A percentile compares a stretch with the other conserved stretches of the same genome.
Conservation (phyloP, 2,113 vertebrate species). For the Lagenorhynchus albirostris region DNA sequence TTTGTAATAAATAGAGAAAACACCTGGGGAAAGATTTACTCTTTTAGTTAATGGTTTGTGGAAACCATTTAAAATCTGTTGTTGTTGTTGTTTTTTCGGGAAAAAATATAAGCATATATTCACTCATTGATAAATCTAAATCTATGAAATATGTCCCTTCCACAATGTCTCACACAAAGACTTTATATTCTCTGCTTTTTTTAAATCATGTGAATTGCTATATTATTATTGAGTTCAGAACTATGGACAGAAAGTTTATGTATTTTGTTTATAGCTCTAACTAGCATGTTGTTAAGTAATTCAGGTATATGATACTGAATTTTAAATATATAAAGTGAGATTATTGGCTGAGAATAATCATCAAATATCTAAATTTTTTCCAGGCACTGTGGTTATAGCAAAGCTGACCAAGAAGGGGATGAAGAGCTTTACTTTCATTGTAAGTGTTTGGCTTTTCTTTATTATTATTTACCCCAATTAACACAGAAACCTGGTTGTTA, state of each 20-base stretch:
- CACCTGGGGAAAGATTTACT: not conserved
- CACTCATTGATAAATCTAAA: not conserved
- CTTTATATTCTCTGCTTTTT: slow-evolving; percentile 45
- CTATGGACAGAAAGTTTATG: slow-evolving; percentile 53
- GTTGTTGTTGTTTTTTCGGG: not conserved
- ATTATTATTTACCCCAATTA: slow-evolving; percentile 47
- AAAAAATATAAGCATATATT: not conserved
- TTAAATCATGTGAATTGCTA: not conserved
- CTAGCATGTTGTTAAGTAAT: slow-evolving; percentile 49
- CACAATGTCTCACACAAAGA: not conserved
- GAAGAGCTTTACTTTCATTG: slow-evolving; percentile 99
- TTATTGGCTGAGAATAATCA: slow-evolving; percentile 35
- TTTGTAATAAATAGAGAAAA: not conserved
- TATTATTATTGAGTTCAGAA: slow-evolving; percentile 48
- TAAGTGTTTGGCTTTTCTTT: slow-evolving; percentile 90
- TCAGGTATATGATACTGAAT: not conserved
- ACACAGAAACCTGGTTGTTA: slow-evolving; percentile 35
- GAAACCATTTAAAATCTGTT: not conserved
- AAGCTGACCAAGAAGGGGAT: slow-evolving; percentile 98
- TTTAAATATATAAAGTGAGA: slow-evolving; percentile 45
- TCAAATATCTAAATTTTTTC: slow-evolving; percentile 56
- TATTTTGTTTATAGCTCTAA: slow-evolving; percentile 69
- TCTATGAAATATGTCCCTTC: not conserved
- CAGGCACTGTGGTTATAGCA: slow-evolving; percentile 99
- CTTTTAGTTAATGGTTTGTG: not conserved